These are phyloP conservation scores for Erpetoichthys calabaricus DNA, from an alignment of 2,797 vertebrate species.

Conservation along the genomic window DNA sequence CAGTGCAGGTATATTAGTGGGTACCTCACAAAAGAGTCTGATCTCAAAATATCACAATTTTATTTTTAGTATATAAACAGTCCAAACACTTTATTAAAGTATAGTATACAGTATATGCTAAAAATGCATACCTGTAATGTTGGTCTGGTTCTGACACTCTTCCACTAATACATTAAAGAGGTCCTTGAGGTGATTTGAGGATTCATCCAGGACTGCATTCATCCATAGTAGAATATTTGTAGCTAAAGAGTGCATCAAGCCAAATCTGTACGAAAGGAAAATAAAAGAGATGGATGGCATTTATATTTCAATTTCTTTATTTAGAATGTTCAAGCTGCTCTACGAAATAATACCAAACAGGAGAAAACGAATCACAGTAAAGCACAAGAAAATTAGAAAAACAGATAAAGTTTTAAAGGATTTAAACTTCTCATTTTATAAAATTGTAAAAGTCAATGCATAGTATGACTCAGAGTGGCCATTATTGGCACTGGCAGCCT, in stretches of 20 bases:
- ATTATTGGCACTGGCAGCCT: no score
- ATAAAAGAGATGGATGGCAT: background rate
- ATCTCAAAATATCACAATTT: no score
- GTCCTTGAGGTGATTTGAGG: conserved; percentile 13
- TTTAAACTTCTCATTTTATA: no score
- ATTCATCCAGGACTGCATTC: conserved; percentile 1
- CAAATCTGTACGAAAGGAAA: background rate
- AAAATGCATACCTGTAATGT: background rate
- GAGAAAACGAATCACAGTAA: no score
- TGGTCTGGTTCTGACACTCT: conserved; percentile 4
- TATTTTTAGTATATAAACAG: no score
- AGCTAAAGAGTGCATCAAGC: conserved; percentile 4
- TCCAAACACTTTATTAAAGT: background rate
- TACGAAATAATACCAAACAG: background rate
- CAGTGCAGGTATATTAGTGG: no score
- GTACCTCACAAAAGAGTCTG: no score
- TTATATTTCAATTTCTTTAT: background rate
- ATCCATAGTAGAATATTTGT: background rate
- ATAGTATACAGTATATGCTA: background rate
- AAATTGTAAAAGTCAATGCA: no score
- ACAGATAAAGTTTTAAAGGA: no score
- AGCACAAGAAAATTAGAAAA: no score
- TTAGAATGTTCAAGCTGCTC: background rate
- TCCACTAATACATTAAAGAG: conserved; percentile 17
- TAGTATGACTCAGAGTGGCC: no score